phyloP scores from a whole-genome alignment of 2,888 invertebrate genomes.

The Eupithecia centaureata region DNA sequence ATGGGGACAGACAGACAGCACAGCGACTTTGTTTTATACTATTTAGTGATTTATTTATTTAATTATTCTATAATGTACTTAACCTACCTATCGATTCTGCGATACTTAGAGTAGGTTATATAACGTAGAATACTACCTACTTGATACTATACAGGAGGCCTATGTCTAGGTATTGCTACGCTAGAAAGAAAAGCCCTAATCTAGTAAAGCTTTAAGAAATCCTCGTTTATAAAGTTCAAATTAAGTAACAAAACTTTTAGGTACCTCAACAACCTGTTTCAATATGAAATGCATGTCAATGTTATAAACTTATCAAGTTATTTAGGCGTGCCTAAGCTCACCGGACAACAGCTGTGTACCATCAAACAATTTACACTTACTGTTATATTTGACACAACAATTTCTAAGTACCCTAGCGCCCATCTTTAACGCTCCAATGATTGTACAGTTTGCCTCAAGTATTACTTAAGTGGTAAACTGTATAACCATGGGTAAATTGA shows the following conservation, averaged over 20 bases:
- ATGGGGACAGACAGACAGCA: too few relatives aligned
- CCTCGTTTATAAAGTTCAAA: background rate
- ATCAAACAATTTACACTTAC: constrained; percentile 32
- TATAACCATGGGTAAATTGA: constrained; percentile 19
- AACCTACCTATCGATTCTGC: too few relatives aligned
- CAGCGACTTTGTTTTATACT: too few relatives aligned
- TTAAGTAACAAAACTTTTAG: background rate
- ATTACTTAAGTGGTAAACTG: background rate
- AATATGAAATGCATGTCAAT: constrained; percentile 14
- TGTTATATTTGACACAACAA: constrained; percentile 33
- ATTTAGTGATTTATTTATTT: too few relatives aligned
- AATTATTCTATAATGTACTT: too few relatives aligned
- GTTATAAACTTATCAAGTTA: constrained; percentile 28
- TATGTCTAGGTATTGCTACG: too few relatives aligned
- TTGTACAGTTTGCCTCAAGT: constrained; percentile 23
- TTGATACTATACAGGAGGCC: too few relatives aligned
- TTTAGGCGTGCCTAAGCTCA: constrained; percentile 28
- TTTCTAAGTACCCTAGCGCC: constrained; percentile 31
- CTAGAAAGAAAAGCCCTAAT: background rate
- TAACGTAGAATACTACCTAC: too few relatives aligned
- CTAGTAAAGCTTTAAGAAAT: background rate
- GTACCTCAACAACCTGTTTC: constrained; percentile 15
- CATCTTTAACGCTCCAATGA: constrained; percentile 42
- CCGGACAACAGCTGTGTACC: constrained; percentile 23
- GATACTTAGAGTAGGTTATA: too few relatives aligned